Base-by-base conservation (phyloP, 2,888 invertebrate genomes). In the Ashinkailepas kermadecensis region DNA sequence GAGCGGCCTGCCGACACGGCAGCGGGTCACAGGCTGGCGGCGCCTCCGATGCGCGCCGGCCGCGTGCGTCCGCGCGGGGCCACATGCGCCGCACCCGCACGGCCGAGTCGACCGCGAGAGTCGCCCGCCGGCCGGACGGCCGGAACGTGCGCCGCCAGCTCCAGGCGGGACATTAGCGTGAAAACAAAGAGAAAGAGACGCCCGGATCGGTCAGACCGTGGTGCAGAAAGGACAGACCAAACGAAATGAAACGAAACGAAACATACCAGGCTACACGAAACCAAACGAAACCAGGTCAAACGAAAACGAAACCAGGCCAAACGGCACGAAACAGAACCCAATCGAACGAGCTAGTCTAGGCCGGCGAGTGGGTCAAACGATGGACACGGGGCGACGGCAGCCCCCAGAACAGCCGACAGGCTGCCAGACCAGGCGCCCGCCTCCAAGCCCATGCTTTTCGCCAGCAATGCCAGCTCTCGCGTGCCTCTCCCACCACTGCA, bases 1-100 rank as follows among this genome's bases (percentile, higher is more conserved):
- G 74, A 74, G 74, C 74, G 74, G 74, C 74, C 74, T 74, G 74
- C 21, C 7, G 74, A 56, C 54, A 74, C 54, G 70, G 7, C 70
- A 15, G 70, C 15, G 70, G 25, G 70, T 56, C 74, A 74, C 56
- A 13, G 25, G 25, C 25, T 6, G 67, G 67, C 67, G 12, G 9
- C 67, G 11, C 54, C 21, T 59, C 59, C 11, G 12, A 4, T 7
- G 59, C 12, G 12, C 15, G 70, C 39, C 15, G 39, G 74, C 74
- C 21, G 74, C 23, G 39, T 25, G 39, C 70, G 13, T 21, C 23
- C 67, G 23, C 39, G 39, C 39, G 7, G 39, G 62, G 39, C 23
- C 39, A 70, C 70, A 3, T 13, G 39, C 70, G 39, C 39, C n/a
- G 23, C 23, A 70, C 25, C 6, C 39, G 13, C 39, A 62, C 70